These are phyloP conservation scores for Sebastes vulpes DNA, from an alignment of 2,797 vertebrate species.

Conservation along the genomic window DNA sequence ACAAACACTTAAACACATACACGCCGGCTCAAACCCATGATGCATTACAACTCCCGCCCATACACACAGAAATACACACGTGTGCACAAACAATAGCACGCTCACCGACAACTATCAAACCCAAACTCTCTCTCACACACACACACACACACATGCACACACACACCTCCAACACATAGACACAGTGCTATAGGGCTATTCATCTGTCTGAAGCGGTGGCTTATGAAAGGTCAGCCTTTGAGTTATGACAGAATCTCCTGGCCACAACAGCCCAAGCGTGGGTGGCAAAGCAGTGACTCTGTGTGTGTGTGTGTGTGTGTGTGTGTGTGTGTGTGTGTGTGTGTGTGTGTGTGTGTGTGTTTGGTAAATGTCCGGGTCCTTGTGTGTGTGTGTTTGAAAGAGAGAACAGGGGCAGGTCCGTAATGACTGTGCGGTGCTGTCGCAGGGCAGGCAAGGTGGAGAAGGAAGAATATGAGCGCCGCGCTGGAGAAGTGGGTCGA, in stretches of 20 bases:
- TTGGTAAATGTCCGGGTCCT: background rate
- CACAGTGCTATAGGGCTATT: slow-evolving; percentile 67
- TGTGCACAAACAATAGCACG: slow-evolving; percentile 33
- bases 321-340: background rate
- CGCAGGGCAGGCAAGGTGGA: slow-evolving; percentile 34
- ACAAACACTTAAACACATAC: background rate
- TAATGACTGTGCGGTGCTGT: slow-evolving; percentile 56
- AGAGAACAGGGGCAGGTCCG: slow-evolving; percentile 30
- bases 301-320: background rate
- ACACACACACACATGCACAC: background rate
- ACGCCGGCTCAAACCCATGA: slow-evolving; percentile 15
- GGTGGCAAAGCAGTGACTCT: slow-evolving; percentile 66
- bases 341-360: background rate
- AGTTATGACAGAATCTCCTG: slow-evolving; percentile 83
- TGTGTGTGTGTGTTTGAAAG: background rate
- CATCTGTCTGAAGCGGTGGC: slow-evolving; percentile 80
- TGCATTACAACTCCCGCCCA: slow-evolving; percentile 6
- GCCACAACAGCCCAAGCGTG: slow-evolving; percentile 75
- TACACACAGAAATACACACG: slow-evolving; percentile 17
- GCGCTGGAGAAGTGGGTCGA: slow-evolving; percentile 24
- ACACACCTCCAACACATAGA: slow-evolving; percentile 30
- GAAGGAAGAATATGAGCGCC: slow-evolving; percentile 45
- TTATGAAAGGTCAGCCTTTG: slow-evolving; percentile 84
- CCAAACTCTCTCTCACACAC: background rate
- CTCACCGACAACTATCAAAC: slow-evolving; percentile 28